Evolutionary conservation across 2,113 vertebrate species (phyloP).

Genomic region (Pangasianodon hypophthalmus): DNA sequence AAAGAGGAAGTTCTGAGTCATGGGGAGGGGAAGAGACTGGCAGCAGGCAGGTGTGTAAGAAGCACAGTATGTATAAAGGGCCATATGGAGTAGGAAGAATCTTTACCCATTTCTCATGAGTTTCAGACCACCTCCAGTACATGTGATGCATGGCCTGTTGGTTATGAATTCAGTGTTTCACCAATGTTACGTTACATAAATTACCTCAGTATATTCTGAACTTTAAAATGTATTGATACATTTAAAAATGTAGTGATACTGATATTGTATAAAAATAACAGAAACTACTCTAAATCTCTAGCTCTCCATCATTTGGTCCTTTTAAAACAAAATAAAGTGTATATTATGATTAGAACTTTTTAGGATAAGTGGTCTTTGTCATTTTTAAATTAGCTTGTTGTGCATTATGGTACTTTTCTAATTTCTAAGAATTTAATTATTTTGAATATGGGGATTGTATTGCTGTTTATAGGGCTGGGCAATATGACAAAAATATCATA

Average conservation of each 20-base stretch:
- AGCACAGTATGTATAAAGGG: slow-evolving; percentile 32
- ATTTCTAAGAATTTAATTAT: background rate
- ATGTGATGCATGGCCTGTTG: background rate
- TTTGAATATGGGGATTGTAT: background rate
- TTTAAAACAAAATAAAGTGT: background rate
- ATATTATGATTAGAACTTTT: background rate
- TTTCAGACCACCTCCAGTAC: background rate
- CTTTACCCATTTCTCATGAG: background rate
- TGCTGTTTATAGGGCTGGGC: background rate
- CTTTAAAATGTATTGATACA: too few species aligned
- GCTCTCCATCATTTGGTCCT: background rate
- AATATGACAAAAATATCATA: background rate
- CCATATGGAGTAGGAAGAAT: slow-evolving; percentile 4
- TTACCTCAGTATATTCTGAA: background rate
- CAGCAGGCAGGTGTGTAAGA: slow-evolving; percentile 34
- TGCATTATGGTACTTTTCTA: background rate
- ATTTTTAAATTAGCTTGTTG: background rate
- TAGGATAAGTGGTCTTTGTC: background rate
- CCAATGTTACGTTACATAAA: background rate
- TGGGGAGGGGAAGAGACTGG: slow-evolving; percentile 54
- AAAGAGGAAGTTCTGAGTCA: slow-evolving; percentile 74
- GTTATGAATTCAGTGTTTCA: background rate
- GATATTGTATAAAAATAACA: background rate
- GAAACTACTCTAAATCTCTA: background rate
- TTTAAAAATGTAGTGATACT: too few species aligned